Conservation (phyloP, 1,140 invertebrate species). For the Papilio glaucus region DNA sequence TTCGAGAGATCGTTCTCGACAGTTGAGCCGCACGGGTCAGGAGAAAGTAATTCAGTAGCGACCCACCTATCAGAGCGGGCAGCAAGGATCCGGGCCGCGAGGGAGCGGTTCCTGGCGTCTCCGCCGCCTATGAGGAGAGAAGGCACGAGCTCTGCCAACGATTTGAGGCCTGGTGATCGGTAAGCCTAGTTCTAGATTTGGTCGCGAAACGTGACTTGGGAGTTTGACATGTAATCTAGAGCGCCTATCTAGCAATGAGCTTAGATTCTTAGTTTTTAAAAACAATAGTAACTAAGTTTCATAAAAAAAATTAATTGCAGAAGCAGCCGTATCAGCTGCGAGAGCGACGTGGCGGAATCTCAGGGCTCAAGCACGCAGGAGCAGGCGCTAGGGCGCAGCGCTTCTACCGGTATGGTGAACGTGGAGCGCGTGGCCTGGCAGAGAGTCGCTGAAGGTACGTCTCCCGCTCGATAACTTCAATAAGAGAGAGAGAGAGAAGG, state of each 20-base stretch:
- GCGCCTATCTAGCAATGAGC: neutral
- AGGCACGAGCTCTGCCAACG: constrained; percentile 72
- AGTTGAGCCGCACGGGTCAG: constrained; percentile 48
- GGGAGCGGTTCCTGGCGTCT: constrained; percentile 85
- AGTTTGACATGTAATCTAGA: neutral
- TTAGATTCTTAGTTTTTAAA: no score
- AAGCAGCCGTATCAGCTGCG: constrained; percentile 84
- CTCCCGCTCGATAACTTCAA: no score
- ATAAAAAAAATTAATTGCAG: constrained; percentile 47
- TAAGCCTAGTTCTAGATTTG: constrained; percentile 41
- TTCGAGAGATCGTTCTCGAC: constrained; percentile 69
- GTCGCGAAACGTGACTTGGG: neutral
- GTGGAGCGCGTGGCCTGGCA: constrained; percentile 85
- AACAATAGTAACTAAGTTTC: neutral
- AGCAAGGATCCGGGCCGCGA: constrained; percentile 85
- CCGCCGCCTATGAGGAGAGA: constrained; percentile 66
- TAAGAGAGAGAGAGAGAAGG: no score
- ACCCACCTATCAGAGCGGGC: constrained; percentile 78
- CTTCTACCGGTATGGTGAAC: constrained; percentile 89
- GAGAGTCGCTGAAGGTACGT: constrained; percentile 71
- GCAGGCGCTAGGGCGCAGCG: constrained; percentile 85
- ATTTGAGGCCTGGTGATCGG: constrained; percentile 76
- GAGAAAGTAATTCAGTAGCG: constrained; percentile 45
- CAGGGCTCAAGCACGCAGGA: constrained; percentile 55
- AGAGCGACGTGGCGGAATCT: constrained; percentile 83